A percentile compares a stretch with the other conserved stretches of the same genome.
Evolutionary conservation across 2,113 vertebrate species (phyloP).

Genomic region (Amia ocellicauda): DNA sequence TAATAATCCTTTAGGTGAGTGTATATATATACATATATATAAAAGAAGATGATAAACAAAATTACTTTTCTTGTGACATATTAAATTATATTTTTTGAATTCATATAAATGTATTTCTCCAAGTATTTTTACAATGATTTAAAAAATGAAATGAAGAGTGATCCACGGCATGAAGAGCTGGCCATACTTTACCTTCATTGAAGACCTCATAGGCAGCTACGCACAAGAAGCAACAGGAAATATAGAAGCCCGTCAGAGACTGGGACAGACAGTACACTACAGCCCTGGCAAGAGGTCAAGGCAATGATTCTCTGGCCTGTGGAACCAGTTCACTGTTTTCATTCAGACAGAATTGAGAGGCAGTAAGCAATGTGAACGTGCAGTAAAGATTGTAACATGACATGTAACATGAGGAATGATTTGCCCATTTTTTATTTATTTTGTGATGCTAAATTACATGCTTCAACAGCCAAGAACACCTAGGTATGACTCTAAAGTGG

Average conservation of each 20-base stretch:
- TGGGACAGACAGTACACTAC: no score
- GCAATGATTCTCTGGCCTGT: not conserved
- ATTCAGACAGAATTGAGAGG: not conserved
- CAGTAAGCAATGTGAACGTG: not conserved
- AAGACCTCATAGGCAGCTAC: conserved; percentile 72
- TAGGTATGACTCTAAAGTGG: not conserved
- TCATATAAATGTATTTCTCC: no score
- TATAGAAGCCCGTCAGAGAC: not conserved
- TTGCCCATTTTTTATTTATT: not conserved
- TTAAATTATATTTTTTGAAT: no score
- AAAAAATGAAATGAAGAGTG: no score
- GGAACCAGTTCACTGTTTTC: no score
- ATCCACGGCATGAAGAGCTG: not conserved
- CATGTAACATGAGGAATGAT: no score
- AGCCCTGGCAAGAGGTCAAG: not conserved
- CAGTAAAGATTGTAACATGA: not conserved
- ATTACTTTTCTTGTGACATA: no score
- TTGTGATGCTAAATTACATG: not conserved
- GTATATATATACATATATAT: no score
- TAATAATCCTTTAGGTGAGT: no score
- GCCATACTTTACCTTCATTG: conserved; percentile 69
- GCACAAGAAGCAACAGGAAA: conserved; percentile 30
- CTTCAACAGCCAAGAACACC: conserved; percentile 1
- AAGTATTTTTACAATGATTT: no score
- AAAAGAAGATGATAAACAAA: no score